Percentiles rank a stretch among this genome's conserved stretches.
Conservation (phyloP, 2,113 vertebrate species). For the Urocynchramus pylzowi region DNA sequence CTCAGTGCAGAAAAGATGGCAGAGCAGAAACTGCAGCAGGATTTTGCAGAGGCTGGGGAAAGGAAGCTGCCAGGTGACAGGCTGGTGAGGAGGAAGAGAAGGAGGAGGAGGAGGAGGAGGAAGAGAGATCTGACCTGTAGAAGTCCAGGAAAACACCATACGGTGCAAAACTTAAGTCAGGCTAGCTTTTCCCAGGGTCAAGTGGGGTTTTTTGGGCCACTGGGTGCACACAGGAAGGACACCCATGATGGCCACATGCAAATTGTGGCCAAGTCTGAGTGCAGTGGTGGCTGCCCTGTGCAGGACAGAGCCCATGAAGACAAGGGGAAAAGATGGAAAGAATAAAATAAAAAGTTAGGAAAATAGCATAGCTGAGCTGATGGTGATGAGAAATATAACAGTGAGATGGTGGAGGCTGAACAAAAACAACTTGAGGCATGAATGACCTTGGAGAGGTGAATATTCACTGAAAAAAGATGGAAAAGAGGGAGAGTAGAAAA, state of each 20-base stretch:
- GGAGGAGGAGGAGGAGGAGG: neutral
- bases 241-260: neutral
- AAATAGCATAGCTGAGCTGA: neutral
- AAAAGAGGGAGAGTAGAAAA: neutral
- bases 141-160: neutral
- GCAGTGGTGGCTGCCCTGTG: neutral
- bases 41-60: neutral
- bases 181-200: fast-evolving
- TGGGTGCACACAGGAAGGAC: neutral
- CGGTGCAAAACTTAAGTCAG: neutral
- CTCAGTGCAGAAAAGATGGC: neutral
- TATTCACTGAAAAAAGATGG: neutral
- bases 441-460: neutral
- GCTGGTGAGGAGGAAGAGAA: neutral
- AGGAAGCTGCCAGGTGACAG: neutral
- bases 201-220: fast-evolving
- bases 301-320: neutral
- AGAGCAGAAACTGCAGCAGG: neutral
- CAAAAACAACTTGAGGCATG: neutral
- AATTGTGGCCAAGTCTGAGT: fast-evolving
- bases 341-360: neutral
- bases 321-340: neutral
- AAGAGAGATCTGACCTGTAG: neutral
- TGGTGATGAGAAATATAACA: neutral
- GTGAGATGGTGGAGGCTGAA: neutral